phyloP scores from a whole-genome alignment of 2,113 vertebrate species.

The Grantiella picta region DNA sequence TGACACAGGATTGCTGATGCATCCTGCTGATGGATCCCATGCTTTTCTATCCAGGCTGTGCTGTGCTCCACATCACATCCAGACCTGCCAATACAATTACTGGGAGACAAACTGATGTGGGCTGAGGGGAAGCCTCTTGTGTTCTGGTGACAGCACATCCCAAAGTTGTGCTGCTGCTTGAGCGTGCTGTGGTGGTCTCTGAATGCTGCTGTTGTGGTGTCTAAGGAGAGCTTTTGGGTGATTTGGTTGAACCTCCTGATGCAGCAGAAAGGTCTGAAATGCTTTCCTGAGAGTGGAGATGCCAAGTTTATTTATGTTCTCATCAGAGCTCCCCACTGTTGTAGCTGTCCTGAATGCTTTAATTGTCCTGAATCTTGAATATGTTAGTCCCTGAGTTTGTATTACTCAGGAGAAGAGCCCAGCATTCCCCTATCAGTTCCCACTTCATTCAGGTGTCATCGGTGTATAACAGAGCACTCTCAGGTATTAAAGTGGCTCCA shows the following conservation, averaged over 20 bases:
- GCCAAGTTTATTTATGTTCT: background rate
- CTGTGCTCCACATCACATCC: background rate
- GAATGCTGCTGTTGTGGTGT: background rate
- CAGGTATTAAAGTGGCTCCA: background rate
- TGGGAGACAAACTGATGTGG: background rate
- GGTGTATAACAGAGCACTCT: background rate
- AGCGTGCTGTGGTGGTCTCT: fast-evolving
- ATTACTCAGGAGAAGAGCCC: background rate
- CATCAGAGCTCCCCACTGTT: background rate
- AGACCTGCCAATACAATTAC: background rate
- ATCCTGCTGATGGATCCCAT: background rate
- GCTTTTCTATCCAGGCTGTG: background rate
- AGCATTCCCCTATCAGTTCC: background rate
- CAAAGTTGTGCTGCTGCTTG: background rate
- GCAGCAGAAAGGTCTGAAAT: background rate
- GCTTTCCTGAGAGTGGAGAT: background rate
- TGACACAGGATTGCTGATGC: background rate
- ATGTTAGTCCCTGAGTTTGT: background rate
- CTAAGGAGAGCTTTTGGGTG: background rate
- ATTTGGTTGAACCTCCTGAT: background rate
- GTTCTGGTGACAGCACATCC: background rate
- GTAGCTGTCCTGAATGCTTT: background rate
- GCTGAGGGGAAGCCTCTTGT: background rate
- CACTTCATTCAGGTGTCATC: background rate
- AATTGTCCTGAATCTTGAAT: background rate